These are phyloP conservation scores for Bungarus multicinctus DNA, from an alignment of 2,113 vertebrate genomes.

Conservation along the genomic window DNA sequence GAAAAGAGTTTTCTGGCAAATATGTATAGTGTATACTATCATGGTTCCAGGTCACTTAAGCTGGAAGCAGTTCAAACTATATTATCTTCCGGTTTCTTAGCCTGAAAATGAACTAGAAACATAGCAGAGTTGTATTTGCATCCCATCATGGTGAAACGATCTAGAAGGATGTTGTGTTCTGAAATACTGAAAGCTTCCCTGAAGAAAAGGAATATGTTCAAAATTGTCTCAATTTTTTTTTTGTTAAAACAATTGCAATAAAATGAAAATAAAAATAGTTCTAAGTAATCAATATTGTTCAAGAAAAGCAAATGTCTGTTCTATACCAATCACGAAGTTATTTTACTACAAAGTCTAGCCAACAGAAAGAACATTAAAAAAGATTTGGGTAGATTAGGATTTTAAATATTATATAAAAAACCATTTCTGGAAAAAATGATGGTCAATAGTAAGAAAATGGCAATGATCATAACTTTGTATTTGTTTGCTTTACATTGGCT, in stretches of 20 bases:
- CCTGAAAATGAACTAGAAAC: background rate
- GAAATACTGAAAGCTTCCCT: background rate
- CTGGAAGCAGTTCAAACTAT: background rate
- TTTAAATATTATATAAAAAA: background rate
- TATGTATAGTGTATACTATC: background rate
- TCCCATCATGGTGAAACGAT: background rate
- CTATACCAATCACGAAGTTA: background rate
- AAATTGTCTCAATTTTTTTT: background rate
- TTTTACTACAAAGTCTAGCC: background rate
- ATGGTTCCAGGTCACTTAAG: background rate
- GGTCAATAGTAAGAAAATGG: background rate
- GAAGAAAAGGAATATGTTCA: background rate
- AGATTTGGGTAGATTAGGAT: background rate
- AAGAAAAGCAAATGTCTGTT: background rate
- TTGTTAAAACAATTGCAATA: background rate
- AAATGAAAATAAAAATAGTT: background rate
- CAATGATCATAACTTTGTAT: background rate
- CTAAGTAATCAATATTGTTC: background rate
- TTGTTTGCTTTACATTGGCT: background rate
- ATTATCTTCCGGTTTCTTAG: background rate
- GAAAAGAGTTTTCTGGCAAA: background rate
- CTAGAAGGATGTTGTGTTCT: background rate
- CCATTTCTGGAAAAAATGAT: background rate
- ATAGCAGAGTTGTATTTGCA: background rate
- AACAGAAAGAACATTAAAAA: background rate